Percentiles rank a stretch among this genome's conserved stretches.
phyloP scores from a whole-genome alignment of 2,888 invertebrate species.

The Acronicta aceris region DNA sequence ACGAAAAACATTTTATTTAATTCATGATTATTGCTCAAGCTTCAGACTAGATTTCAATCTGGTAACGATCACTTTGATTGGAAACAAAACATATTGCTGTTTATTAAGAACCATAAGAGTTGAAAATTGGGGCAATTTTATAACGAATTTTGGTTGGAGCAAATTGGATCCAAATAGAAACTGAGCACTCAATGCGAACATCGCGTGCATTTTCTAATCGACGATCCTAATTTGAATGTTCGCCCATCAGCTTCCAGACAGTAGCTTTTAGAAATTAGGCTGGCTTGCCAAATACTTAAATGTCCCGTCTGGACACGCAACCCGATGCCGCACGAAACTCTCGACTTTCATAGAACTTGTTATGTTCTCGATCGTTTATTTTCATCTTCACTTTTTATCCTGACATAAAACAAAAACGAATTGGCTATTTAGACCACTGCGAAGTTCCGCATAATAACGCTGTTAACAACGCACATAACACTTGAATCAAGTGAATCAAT shows the following conservation, averaged over 20 bases:
- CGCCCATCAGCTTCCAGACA: slow-evolving; percentile 77
- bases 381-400: slow-evolving; percentile 22
- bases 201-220: slow-evolving; percentile 76
- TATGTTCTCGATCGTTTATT: slow-evolving; percentile 20
- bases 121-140: slow-evolving; percentile 37
- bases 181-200: slow-evolving; percentile 42
- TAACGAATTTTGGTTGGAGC: slow-evolving; percentile 12
- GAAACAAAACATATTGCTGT: background rate
- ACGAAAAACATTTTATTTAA: background rate
- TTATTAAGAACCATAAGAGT: background rate
- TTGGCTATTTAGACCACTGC: slow-evolving; percentile 37
- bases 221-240: slow-evolving; percentile 66
- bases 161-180: slow-evolving; percentile 27
- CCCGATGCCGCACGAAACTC: slow-evolving; percentile 55
- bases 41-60: too few relatives aligned
- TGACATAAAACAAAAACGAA: slow-evolving; percentile 23
- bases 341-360: slow-evolving; percentile 63
- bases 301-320: slow-evolving; percentile 73
- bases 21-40: background rate
- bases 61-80: background rate
- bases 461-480: slow-evolving; percentile 65
- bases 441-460: slow-evolving; percentile 53
- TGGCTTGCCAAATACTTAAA: slow-evolving; percentile 70
- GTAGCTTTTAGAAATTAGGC: slow-evolving; percentile 80
- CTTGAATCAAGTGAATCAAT: slow-evolving; percentile 79